Conservation (phyloP, 2,113 vertebrate genomes). For the Cottus gobio region DNA sequence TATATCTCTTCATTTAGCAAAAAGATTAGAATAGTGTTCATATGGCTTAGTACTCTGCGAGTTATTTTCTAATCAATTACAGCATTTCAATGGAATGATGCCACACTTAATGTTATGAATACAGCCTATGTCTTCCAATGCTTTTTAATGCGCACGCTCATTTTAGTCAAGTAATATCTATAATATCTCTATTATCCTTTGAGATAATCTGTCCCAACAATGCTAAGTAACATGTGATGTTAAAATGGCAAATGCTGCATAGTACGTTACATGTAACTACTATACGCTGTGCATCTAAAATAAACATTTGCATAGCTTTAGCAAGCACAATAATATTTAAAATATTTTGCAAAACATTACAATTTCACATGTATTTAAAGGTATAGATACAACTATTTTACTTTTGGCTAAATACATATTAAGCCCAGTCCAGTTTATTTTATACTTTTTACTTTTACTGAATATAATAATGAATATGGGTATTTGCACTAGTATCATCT, state of each 20-base stretch:
- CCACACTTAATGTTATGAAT: constrained; percentile 74
- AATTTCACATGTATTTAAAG: background rate
- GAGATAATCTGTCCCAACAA: constrained; percentile 38
- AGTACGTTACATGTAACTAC: background rate
- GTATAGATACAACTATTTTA: background rate
- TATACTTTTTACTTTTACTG: background rate
- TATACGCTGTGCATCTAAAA: background rate
- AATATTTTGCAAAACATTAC: constrained; percentile 8
- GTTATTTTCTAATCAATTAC: constrained; percentile 77
- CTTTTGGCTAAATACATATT: background rate
- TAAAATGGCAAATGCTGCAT: constrained; percentile 14
- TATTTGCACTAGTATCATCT: background rate
- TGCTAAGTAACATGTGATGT: constrained; percentile 19
- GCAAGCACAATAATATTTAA: background rate
- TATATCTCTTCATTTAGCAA: constrained; percentile 78
- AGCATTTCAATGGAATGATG: constrained; percentile 74
- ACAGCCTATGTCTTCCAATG: constrained; percentile 49
- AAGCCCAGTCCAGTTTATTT: background rate
- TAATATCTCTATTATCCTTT: constrained; percentile 49
- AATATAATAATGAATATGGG: background rate
- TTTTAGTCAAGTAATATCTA: constrained; percentile 53
- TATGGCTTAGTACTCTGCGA: constrained; percentile 72
- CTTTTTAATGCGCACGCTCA: constrained; percentile 54
- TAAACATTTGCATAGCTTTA: background rate
- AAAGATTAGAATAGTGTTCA: constrained; percentile 73